Evolutionary conservation across 2,797 vertebrate species (phyloP), one percentile per base, ranked within the genome.

Genomic region (Leptoclinus maculatus): DNA sequence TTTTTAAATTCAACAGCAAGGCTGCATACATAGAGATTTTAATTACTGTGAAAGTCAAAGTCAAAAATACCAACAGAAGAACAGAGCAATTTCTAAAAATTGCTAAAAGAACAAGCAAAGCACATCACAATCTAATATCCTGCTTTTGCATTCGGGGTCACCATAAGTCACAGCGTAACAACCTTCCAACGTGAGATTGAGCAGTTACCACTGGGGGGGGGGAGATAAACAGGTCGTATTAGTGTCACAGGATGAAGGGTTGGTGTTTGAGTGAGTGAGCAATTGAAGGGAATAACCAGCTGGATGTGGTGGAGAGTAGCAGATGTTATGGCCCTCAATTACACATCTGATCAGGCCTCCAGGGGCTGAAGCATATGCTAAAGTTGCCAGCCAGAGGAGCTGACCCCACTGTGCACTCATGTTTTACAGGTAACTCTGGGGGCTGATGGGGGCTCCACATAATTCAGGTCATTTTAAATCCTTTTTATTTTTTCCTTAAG

Each of bases 321-420:
- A 93, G 89, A 82, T 91, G 92, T 79, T 88, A 71, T 56, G 74
- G 75, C 73, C 74, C 73, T 89, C 75, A 83, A 83, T 90, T 87
- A 81, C 83, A 88, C 76, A 84, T 90, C 74, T 78, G 80, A 92
- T 89, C 80, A 70, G 76, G 77, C 81, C 90, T 84, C 85, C 51
- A 66, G 85, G 84, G 89, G 66, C 66, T 72, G 80, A 78, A 78
- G 68, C 91, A 90, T 90, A 92, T 91, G 89, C 65, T 83, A 32
- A 82, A 76, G 79, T 80, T 78, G 69, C 77, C 69, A 80, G 53
- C 57, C 57, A 47, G 67, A 66, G 60, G 60, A 72, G 56, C 39
- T 88, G 86, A 90, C 87, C 87, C 58, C 73, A 60, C 66, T 5
- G 23, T 78, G 78, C 79, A 74, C 73, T 80, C 43, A 9, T 78